phyloP scores from a whole-genome alignment of 2,888 invertebrate genomes.

The Microctonus brassicae region DNA sequence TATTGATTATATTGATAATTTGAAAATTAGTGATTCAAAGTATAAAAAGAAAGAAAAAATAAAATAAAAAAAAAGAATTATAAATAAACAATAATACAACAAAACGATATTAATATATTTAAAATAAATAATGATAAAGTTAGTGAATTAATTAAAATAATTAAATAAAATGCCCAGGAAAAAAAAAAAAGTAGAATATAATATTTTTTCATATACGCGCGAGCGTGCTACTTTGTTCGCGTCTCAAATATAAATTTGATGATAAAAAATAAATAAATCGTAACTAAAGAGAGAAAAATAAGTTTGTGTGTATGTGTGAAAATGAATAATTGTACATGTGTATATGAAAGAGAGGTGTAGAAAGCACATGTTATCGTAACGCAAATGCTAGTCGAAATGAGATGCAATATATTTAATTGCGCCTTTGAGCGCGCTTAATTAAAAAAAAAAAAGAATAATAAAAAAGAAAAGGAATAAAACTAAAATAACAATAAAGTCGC shows the following conservation, averaged over 20 bases:
- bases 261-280: background rate
- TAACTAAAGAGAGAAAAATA: background rate
- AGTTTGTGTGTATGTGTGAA: background rate
- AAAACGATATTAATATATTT: background rate
- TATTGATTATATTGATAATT: conserved; percentile 3
- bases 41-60: background rate
- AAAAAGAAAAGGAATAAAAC: too few relatives aligned
- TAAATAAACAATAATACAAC: background rate
- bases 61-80: background rate
- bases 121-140: background rate
- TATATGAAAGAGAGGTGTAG: conserved; percentile 20
- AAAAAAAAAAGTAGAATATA: background rate
- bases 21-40: conserved; percentile 1
- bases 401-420: conserved; percentile 36
- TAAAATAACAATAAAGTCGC: conserved; percentile 1
- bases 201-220: background rate
- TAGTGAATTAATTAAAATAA: background rate
- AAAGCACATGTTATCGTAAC: conserved; percentile 24
- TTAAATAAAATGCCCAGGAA: background rate
- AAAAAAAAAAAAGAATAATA: too few relatives aligned
- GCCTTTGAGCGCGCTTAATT: conserved; percentile 17
- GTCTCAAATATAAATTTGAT: background rate
- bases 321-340: background rate
- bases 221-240: background rate
- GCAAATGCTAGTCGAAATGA: conserved; percentile 35